phyloP scores from a whole-genome alignment of 2,797 vertebrate genomes.

The Hippoglossus hippoglossus region DNA sequence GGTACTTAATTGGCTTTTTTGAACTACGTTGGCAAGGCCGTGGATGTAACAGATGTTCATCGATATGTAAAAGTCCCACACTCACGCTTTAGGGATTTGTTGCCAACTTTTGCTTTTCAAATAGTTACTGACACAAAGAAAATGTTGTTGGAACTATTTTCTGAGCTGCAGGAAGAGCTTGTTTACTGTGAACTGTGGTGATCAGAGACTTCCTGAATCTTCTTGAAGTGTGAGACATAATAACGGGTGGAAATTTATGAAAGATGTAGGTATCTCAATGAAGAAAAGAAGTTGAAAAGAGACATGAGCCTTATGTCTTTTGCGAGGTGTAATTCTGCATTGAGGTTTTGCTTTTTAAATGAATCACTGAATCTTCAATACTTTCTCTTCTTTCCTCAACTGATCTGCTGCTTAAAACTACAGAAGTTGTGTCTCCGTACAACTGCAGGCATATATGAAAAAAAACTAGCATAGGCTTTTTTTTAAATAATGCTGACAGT shows the following conservation, averaged over 20 bases:
- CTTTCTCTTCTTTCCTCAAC: conserved; percentile 3
- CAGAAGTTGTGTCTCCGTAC: conserved; percentile 2
- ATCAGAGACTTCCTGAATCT: not conserved
- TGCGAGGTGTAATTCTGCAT: not conserved
- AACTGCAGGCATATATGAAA: conserved; percentile 16
- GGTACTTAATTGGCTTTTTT: not conserved
- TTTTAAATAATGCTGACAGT: conserved; percentile 37
- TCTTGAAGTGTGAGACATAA: not conserved
- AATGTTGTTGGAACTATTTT: not conserved
- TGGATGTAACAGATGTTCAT: not conserved
- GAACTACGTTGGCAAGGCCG: not conserved
- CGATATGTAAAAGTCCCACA: not conserved
- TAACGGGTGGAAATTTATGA: not conserved
- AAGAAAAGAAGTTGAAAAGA: not conserved
- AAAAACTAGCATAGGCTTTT: conserved; percentile 17
- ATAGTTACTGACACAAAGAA: not conserved
- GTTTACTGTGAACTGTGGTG: conserved; percentile 3
- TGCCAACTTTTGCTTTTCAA: not conserved
- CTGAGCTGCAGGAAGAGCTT: conserved; percentile 1
- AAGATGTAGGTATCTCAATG: not conserved
- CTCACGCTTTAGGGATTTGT: no score
- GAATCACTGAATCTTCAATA: not conserved
- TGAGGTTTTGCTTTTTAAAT: not conserved
- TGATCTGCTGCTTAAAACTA: conserved; percentile 12
- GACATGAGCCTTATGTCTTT: not conserved